Percentiles rank a stretch among this genome's conserved stretches.
Conservation (phyloP, 2,797 vertebrate species). For the Crocodylus rhombifer region DNA sequence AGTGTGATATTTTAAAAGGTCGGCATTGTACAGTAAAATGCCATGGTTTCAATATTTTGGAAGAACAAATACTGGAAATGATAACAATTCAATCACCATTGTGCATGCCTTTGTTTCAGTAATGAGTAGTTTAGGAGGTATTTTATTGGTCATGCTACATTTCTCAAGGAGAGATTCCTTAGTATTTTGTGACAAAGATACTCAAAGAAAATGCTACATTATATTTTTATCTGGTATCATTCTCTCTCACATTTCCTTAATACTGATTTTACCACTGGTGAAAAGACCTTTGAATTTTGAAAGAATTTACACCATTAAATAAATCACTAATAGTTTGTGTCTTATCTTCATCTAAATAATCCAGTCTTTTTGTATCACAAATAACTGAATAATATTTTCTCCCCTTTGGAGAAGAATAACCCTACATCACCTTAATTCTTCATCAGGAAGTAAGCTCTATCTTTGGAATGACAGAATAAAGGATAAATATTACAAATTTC, state of each 20-base stretch:
- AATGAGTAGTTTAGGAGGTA: not conserved
- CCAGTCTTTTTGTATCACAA: not conserved
- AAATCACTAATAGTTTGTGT: too few relatives aligned
- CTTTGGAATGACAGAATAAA: not conserved
- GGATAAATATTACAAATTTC: not conserved
- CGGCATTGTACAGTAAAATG: not conserved
- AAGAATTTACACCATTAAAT: too few relatives aligned
- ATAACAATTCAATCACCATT: not conserved
- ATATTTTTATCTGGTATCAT: not conserved
- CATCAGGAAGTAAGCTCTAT: not conserved
- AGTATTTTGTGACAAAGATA: not conserved
- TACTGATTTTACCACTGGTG: not conserved
- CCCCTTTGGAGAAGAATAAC: not conserved
- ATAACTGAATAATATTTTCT: not conserved
- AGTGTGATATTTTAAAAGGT: not conserved
- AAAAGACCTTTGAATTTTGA: too few relatives aligned
- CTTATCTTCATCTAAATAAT: not conserved
- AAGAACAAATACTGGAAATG: not conserved
- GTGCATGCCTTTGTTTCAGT: not conserved
- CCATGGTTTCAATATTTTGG: not conserved
- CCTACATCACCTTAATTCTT: not conserved
- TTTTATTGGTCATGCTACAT: not conserved
- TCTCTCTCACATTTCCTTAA: fast-evolving
- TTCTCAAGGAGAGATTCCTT: not conserved
- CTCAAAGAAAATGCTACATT: not conserved